These are phyloP conservation scores for Mionectes olivaceus DNA, from an alignment of 2,797 vertebrate species.

Conservation along the genomic window DNA sequence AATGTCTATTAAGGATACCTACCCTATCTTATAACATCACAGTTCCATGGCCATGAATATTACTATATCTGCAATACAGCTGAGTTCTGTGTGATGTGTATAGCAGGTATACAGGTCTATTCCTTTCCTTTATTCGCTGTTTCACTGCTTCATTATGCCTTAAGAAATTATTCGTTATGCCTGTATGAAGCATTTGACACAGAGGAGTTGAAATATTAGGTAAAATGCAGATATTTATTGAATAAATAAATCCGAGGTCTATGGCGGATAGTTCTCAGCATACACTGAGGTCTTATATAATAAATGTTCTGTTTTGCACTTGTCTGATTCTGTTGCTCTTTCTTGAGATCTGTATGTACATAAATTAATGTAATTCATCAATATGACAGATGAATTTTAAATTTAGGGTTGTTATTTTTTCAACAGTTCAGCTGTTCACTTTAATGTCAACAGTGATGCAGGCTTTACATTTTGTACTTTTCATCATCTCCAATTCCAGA, in stretches of 20 bases:
- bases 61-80: background rate
- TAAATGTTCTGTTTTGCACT: background rate
- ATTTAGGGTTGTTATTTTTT: background rate
- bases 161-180: background rate
- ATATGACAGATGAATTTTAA: constrained; percentile 36
- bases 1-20: background rate
- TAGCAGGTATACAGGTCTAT: background rate
- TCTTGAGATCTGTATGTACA: background rate
- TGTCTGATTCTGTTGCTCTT: background rate
- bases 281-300: background rate
- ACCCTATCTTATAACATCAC: background rate
- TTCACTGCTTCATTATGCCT: background rate
- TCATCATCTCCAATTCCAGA: background rate
- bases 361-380: constrained; percentile 48
- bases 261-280: background rate
- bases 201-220: background rate
- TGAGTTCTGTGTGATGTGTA: background rate
- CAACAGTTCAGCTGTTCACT: background rate
- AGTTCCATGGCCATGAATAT: background rate
- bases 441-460: background rate
- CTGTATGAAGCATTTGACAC: background rate
- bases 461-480: background rate
- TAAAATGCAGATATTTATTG: background rate
- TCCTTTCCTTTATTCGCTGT: background rate
- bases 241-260: background rate